A percentile compares a stretch with the other conserved stretches of the same genome.
Conservation (phyloP, 2,888 invertebrate species). For the Monoplex corrugatus region DNA sequence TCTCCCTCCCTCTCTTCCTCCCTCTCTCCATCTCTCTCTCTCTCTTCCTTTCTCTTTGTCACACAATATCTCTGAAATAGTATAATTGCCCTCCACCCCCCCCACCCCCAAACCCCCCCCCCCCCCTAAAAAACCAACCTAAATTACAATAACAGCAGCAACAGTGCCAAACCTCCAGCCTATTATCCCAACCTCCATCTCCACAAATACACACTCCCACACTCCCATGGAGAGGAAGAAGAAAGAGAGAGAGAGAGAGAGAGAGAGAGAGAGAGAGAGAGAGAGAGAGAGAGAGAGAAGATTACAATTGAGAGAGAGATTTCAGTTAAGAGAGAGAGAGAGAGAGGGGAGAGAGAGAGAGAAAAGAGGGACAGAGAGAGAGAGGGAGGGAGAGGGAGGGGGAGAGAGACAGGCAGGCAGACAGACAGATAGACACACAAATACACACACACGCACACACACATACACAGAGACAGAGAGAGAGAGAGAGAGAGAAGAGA, state of each 20-base stretch:
- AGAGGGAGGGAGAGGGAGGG: neutral
- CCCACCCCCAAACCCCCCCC: neutral
- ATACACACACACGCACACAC: neutral
- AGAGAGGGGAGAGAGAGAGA: neutral
- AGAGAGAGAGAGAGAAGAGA: neutral
- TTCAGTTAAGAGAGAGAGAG: neutral
- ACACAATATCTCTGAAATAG: no score
- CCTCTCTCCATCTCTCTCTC: neutral
- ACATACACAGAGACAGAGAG: neutral
- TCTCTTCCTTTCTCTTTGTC: neutral
- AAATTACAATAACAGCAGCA: no score
- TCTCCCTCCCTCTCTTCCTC: no score
- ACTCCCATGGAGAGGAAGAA: neutral
- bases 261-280: no score
- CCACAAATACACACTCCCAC: neutral
- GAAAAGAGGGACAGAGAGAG: neutral
- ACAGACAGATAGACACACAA: neutral
- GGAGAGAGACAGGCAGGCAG: neutral
- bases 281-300: neutral
- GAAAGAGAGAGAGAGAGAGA: no score
- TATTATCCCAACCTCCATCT: neutral
- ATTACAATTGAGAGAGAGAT: neutral
- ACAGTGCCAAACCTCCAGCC: no score
- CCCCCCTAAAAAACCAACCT: no score
- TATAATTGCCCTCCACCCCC: neutral